Base-by-base conservation (phyloP, 2,888 invertebrate species). In the Clanis bilineata region DNA sequence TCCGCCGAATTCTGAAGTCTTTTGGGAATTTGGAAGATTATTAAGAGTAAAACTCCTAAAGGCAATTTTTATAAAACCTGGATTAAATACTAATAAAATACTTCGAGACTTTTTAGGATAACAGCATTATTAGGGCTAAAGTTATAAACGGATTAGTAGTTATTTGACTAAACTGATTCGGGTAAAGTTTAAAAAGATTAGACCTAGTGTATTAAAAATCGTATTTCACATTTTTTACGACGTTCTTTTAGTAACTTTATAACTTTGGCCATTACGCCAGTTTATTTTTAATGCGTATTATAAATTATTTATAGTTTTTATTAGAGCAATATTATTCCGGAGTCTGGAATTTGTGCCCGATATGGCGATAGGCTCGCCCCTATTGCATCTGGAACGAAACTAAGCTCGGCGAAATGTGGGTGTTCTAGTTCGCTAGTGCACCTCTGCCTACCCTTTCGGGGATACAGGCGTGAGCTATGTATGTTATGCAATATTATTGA, bases 71-170 rank as follows among this genome's bases (percentile, higher is more conserved):
- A 39, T 39, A 45, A 28, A 51, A 9, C 18, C 18, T 23, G 51
- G 51, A 51, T 51, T 51, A 51, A 32, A 28, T 47, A 28, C 15
- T 28, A 25, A 47, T 25, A 15, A 25, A 47, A 15, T 7, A 12
- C 18, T 7, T 9, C 0, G 28, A 28, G 18, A 3, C 7, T 51
- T 44, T 51, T 51, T 28, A 21, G 32, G 9, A 32, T 9, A 23
- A 43, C 28, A 51, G 28, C 58, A 59, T 39, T 59, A 28, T 45
- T 43, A 57, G 38, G 60, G 25, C 28, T 28, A 15, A 28, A 32
- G 32, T 32, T 51, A 9, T 51, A 51, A 32, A 51, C 28, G 51
- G 32, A 51, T 51, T 32, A 51, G 28, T 51, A 21, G 32, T 10
- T 32, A 51, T 32, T 51, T 51, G 28, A 9, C 32, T 32, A 32